Conservation (phyloP, 2,888 invertebrate genomes). For the Perdita meconis region DNA sequence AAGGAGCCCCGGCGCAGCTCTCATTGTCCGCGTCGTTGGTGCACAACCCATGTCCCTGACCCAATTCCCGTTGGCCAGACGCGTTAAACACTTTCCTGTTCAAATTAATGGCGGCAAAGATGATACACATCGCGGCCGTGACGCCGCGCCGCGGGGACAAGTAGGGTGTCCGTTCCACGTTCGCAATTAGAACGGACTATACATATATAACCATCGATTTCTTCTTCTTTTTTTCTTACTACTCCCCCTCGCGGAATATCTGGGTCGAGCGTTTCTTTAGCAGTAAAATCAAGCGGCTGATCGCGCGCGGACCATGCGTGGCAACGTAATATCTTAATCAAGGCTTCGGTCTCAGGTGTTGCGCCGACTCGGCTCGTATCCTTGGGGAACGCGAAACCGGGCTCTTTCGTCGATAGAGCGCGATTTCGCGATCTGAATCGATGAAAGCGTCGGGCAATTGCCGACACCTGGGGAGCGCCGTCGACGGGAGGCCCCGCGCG, state of each 20-base stretch:
- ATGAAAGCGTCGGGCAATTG: neutral
- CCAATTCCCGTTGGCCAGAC: constrained; percentile 39
- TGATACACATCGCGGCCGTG: constrained; percentile 55
- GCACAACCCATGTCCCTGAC: constrained; percentile 56
- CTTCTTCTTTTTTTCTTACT: constrained; percentile 52
- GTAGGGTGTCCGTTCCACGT: constrained; percentile 48
- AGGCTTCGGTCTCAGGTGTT: constrained; percentile 64
- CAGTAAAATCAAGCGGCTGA: constrained; percentile 61
- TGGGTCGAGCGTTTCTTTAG: constrained; percentile 68
- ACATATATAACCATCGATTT: too few relatives aligned
- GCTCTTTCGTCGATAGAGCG: constrained; percentile 37
- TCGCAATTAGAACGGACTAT: constrained; percentile 62
- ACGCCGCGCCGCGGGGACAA: constrained; percentile 2
- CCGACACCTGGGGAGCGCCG: neutral
- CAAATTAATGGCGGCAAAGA: constrained; percentile 62
- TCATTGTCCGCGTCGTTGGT: constrained; percentile 18
- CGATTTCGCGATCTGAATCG: constrained; percentile 35
- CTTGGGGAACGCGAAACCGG: constrained; percentile 44
- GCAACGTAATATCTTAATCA: constrained; percentile 70
- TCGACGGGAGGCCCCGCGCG: neutral
- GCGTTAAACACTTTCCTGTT: constrained; percentile 56
- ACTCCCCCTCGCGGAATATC: constrained; percentile 54
- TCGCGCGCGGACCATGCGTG: constrained; percentile 54
- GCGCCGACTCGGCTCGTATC: constrained; percentile 47
- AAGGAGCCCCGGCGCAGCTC: constrained; percentile 16